Evolutionary conservation across 2,888 invertebrate genomes (phyloP).

Genomic region (Deroplatys truncata): DNA sequence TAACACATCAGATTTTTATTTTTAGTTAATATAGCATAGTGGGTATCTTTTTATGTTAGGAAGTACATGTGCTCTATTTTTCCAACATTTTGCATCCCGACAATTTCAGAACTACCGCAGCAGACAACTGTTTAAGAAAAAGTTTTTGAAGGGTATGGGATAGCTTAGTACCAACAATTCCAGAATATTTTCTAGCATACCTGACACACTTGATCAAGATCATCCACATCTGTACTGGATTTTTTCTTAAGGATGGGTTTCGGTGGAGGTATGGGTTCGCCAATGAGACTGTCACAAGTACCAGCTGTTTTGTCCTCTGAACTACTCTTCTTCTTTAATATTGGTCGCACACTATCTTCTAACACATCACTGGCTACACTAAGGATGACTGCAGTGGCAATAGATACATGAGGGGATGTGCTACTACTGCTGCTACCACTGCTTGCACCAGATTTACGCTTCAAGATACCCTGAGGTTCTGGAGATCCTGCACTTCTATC

Average conservation of each 20-base stretch:
- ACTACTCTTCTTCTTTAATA: conserved; percentile 77
- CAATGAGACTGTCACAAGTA: conserved; percentile 31
- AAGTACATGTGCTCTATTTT: no score
- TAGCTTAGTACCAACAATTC: no score
- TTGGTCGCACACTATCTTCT: conserved; percentile 61
- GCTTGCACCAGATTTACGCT: conserved; percentile 57
- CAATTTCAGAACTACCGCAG: no score
- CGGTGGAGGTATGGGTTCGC: conserved; percentile 37
- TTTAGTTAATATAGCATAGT: no score
- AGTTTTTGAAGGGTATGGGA: no score
- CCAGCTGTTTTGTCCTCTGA: conserved; percentile 56
- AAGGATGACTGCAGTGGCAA: conserved; percentile 62
- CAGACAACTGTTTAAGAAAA: no score
- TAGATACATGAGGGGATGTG: conserved; percentile 62
- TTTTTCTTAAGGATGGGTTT: conserved; percentile 84
- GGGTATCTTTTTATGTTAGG: no score
- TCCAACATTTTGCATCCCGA: no score
- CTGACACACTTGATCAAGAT: conserved; percentile 40
- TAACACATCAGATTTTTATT: no score
- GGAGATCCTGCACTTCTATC: conserved; percentile 60
- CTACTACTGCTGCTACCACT: conserved; percentile 51
- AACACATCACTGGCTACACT: conserved; percentile 49
- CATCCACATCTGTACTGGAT: conserved; percentile 69
- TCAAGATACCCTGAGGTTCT: conserved; percentile 74
- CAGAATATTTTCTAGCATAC: not conserved